Conservation (phyloP, 1,140 invertebrate species). For the Cotesia chilonis region DNA sequence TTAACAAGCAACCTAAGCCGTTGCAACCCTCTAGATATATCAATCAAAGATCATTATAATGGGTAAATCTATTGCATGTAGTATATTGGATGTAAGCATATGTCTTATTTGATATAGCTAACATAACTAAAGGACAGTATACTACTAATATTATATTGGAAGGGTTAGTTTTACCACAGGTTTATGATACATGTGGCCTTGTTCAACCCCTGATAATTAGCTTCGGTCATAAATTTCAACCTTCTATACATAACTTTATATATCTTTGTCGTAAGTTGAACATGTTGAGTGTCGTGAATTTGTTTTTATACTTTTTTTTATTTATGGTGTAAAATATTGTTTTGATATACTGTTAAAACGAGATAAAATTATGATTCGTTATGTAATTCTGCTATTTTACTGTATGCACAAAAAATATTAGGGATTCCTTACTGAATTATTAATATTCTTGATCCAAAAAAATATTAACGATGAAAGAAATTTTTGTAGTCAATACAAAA, state of each 20-base stretch:
- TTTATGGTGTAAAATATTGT: too few species aligned
- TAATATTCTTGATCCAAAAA: too few species aligned
- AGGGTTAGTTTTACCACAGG: constrained; percentile 44
- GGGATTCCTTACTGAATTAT: too few species aligned
- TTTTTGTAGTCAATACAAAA: too few species aligned
- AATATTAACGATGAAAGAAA: too few species aligned
- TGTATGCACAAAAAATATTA: too few species aligned
- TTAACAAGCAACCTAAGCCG: constrained; percentile 11
- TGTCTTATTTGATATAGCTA: constrained; percentile 36
- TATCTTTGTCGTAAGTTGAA: too few species aligned
- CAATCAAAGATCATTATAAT: constrained; percentile 14
- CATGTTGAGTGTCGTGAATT: constrained; percentile 2
- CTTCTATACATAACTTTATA: background rate
- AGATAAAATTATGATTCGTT: too few species aligned
- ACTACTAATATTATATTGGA: constrained; percentile 30
- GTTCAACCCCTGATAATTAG: constrained; percentile 48
- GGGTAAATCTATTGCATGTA: background rate
- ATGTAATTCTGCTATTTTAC: too few species aligned
- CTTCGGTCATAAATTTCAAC: constrained; percentile 51
- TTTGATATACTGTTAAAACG: too few species aligned
- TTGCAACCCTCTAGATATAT: constrained; percentile 8
- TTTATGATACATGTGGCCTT: constrained; percentile 44
- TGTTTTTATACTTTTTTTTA: constrained; percentile 13
- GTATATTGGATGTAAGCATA: constrained; percentile 31
- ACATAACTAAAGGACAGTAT: too few species aligned